Base-by-base conservation (phyloP, 2,797 vertebrate genomes). In the Apodemus agrarius region DNA sequence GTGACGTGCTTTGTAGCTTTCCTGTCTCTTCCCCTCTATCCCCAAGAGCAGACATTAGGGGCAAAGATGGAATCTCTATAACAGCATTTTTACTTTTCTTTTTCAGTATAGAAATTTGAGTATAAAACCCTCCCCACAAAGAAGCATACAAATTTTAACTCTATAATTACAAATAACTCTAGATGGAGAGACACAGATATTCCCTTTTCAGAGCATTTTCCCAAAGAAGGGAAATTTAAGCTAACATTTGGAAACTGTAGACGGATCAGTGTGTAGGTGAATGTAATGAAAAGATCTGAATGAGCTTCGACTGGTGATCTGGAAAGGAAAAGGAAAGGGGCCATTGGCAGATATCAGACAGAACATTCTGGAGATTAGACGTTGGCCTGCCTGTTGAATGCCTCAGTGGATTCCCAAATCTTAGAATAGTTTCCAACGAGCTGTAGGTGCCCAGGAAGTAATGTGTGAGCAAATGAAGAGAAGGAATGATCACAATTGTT, bases 391-490 rank as follows among this genome's bases (percentile, higher is more conserved):
- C 90, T 74, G 1, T 91, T 89, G 93, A 89, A 19, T 86, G 14
- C 80, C 46, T 74, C 43, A 59, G 14, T 91, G 61, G 24, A 83
- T 92, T 83, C 89, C 46, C 75, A 92, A 57, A 17, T 82, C 84
- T 90, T 94, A 67, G 34, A 79, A 61, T 76, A 75, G 14, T 93
- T 69, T 76, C 22, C 91, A 74, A 5, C 24, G 63, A 31, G 22
- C 80, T 54, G 37, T 72, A 86, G 31, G 22, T 85, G 75, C 24
- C 80, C 43, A 83, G 59, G 61, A 54, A 52, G 34, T 17, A 83
- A 29, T 92, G 34, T 54, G 16, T 89, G 59, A 96, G 83, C 82
- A 76, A 95, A 91, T 40, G 37, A 91, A 86, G 37, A 76, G 37
- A 76, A 90, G 6, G 69, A 26, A 94, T 22, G 7, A 81, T 88